Percentiles rank a stretch among this genome's conserved stretches.
Evolutionary conservation across 2,797 vertebrate species (phyloP).

Genomic region (Mormyrus proboscirostris): DNA sequence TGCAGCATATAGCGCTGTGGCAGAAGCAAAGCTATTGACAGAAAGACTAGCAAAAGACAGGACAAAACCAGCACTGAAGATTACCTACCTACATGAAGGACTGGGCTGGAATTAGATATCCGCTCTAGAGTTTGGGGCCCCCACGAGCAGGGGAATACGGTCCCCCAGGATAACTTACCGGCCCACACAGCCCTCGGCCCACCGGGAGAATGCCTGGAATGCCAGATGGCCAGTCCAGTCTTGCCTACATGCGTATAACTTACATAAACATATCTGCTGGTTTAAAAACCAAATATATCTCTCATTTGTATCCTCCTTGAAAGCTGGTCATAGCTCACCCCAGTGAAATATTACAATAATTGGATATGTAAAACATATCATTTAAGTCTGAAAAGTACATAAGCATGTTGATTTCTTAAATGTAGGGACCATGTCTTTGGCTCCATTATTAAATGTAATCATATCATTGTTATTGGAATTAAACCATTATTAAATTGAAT

Average conservation of each 20-base stretch:
- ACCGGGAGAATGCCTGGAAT: not conserved
- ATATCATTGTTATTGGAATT: not conserved
- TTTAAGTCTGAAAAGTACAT: not conserved
- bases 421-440: not conserved
- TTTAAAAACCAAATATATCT: constrained; percentile 1
- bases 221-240: not conserved
- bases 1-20: not conserved
- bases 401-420: not conserved
- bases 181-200: not conserved
- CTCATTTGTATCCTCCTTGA: not conserved
- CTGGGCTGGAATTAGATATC: not conserved
- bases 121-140: not conserved
- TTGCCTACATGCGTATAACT: not conserved
- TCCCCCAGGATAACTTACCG: not conserved
- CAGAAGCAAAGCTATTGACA: not conserved
- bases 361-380: not conserved
- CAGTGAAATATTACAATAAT: not conserved
- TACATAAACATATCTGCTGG: not conserved
- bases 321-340: not conserved
- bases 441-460: not conserved
- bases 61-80: not conserved
- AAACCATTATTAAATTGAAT: not conserved
- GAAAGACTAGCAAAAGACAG: not conserved
- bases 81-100: not conserved
- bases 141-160: not conserved